Evolutionary conservation across 2,888 invertebrate species (phyloP).

Genomic region (Napeogenes inachia): DNA sequence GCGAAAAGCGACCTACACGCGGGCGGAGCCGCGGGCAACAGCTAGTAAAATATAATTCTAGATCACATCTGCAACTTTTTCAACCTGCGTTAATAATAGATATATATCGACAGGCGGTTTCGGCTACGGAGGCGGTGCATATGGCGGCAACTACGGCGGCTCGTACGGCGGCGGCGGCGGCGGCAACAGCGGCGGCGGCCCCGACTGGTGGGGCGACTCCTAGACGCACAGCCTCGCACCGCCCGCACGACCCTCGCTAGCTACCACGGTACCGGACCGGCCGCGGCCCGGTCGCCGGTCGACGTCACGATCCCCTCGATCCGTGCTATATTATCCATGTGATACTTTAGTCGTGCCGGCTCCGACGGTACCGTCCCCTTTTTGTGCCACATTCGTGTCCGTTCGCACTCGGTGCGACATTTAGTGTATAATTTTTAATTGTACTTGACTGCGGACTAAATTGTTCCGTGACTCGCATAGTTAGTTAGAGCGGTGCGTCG

Average conservation of each 20-base stretch:
- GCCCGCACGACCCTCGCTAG: slow-evolving; percentile 18
- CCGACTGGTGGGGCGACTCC: slow-evolving; percentile 72
- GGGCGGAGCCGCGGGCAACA: no score
- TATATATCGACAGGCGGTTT: slow-evolving; percentile 39
- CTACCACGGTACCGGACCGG: slow-evolving; percentile 8
- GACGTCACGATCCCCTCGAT: slow-evolving; percentile 5
- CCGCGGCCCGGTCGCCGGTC: background rate
- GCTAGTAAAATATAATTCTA: no score
- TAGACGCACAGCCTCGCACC: slow-evolving; percentile 42
- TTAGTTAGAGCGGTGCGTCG: slow-evolving; percentile 41
- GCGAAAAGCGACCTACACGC: no score
- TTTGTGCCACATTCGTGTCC: slow-evolving; percentile 25
- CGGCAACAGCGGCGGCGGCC: slow-evolving; percentile 68
- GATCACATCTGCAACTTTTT: background rate
- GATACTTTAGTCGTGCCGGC: slow-evolving; percentile 14
- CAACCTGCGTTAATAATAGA: background rate
- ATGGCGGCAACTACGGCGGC: slow-evolving; percentile 67
- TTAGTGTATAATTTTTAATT: slow-evolving; percentile 40
- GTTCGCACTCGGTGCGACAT: slow-evolving; percentile 11
- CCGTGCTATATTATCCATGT: slow-evolving; percentile 14
- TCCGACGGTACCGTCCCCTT: slow-evolving; percentile 19
- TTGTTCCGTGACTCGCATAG: slow-evolving; percentile 49
- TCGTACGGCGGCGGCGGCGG: slow-evolving; percentile 66
- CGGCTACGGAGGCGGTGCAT: slow-evolving; percentile 63
- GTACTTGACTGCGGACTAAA: slow-evolving; percentile 60